phyloP scores from a whole-genome alignment of 2,797 vertebrate species.

The Microhierax caerulescens region DNA sequence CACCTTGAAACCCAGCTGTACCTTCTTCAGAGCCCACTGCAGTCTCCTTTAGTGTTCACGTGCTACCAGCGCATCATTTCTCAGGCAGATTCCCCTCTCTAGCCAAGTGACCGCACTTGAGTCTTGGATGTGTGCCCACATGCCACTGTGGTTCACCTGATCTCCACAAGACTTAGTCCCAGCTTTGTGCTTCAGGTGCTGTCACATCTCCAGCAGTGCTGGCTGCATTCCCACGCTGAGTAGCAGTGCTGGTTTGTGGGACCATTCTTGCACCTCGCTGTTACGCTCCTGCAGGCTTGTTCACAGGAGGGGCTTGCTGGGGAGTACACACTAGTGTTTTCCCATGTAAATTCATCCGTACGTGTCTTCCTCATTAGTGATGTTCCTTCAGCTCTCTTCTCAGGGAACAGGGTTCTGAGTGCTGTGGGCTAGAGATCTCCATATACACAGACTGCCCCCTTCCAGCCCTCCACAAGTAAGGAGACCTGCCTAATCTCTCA shows the following conservation, averaged over 20 bases:
- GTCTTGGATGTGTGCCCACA: accelerated
- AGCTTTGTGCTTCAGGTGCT: neutral
- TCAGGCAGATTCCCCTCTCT: neutral
- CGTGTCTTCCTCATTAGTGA: neutral
- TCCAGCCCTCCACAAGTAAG: neutral
- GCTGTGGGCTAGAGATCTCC: neutral
- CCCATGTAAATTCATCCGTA: neutral
- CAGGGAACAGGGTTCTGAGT: neutral
- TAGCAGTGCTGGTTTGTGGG: neutral
- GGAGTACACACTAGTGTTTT: neutral
- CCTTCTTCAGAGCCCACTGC: neutral
- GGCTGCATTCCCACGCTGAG: accelerated
- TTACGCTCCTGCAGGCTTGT: neutral
- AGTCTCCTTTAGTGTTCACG: neutral
- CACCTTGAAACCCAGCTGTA: neutral
- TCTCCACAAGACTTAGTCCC: neutral
- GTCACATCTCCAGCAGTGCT: neutral
- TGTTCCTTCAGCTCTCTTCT: neutral
- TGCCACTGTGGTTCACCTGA: neutral
- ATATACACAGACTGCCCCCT: neutral
- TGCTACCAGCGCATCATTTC: neutral
- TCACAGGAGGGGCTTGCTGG: neutral
- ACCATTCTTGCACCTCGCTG: neutral
- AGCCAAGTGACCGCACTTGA: neutral
- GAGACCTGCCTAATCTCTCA: neutral